Conservation (phyloP, 2,888 invertebrate species). For the Athrips mouffetella region DNA sequence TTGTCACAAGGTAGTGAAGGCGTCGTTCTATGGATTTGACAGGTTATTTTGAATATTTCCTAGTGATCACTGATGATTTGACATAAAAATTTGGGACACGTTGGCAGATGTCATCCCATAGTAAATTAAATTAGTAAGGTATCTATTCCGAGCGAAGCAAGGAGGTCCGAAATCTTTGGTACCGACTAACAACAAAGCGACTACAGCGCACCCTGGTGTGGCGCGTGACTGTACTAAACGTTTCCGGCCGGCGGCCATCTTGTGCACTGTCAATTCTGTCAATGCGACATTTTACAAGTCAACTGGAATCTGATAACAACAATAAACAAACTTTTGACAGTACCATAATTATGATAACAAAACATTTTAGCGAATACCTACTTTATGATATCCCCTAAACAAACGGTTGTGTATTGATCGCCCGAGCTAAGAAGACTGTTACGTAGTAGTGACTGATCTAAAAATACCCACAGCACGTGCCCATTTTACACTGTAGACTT, state of each 20-base stretch:
- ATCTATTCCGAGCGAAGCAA: too few relatives aligned
- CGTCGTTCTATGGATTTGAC: too few relatives aligned
- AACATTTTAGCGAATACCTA: slow-evolving; percentile 16
- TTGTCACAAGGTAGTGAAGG: too few relatives aligned
- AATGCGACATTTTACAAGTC: slow-evolving; percentile 66
- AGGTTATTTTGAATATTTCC: too few relatives aligned
- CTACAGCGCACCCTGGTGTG: slow-evolving; percentile 49
- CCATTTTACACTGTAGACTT: slow-evolving; percentile 30
- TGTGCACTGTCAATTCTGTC: slow-evolving; percentile 55
- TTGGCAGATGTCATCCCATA: too few relatives aligned
- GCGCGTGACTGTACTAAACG: slow-evolving; percentile 53
- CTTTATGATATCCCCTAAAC: background rate
- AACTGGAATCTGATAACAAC: slow-evolving; percentile 60
- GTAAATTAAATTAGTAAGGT: too few relatives aligned
- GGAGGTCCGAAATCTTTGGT: background rate
- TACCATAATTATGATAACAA: slow-evolving; percentile 15
- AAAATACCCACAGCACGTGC: slow-evolving; percentile 69
- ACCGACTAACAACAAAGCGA: slow-evolving; percentile 42
- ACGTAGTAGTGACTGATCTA: slow-evolving; percentile 46
- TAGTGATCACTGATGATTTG: too few relatives aligned
- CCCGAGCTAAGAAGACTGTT: slow-evolving; percentile 33
- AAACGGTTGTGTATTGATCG: slow-evolving; percentile 37
- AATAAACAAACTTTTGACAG: slow-evolving; percentile 53
- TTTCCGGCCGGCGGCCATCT: slow-evolving; percentile 51
- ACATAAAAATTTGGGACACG: too few relatives aligned